Evolutionary conservation across 2,888 invertebrate genomes (phyloP), one percentile per base, ranked within the genome.

Genomic region (Dicranocentrus wangi): DNA sequence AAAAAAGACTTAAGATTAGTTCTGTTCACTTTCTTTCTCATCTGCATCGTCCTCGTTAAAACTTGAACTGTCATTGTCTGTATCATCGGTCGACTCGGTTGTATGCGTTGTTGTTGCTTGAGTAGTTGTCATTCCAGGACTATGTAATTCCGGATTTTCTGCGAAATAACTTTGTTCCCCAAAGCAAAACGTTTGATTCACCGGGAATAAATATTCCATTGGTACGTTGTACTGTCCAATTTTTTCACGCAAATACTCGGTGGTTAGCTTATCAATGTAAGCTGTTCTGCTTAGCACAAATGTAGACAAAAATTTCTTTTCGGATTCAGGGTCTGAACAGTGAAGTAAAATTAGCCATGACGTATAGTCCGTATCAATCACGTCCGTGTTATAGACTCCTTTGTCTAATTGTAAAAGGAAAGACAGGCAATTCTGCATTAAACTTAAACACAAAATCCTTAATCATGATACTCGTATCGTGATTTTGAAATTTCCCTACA

Each of bases 381-480:
- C 93, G 88, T 94, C 95, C 0, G 95, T 95, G 87, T 95, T 95
- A 90, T 96, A 96, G 84, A 95, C 91, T 13, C 95, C 95, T 89
- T 95, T 95, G 89, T 95, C 95, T 95, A n/a, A 15, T 27, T 58
- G 13, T n/a, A 17, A 2, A 60, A 23, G 17, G 25, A 47, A 47
- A 13, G 15, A 17, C 7, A 65, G 8, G 19, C n/a, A 7, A 10
- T 32, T 65, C 15, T n/a, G n/a, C n/a, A n/a, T n/a, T n/a, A n/a
- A n/a, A n/a, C n/a, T n/a, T n/a, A n/a, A n/a, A n/a, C n/a, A n/a
- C n/a, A n/a, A n/a, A n/a, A n/a, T n/a, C n/a, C n/a, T n/a, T n/a
- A n/a, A n/a, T n/a, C n/a, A n/a, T n/a, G n/a, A n/a, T n/a, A n/a
- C n/a, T n/a, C n/a, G n/a, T n/a, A n/a, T 43, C n/a, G 13, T 39